Evolutionary conservation across 2,888 invertebrate species (phyloP).

Genomic region (Heterodera filipjevi): DNA sequence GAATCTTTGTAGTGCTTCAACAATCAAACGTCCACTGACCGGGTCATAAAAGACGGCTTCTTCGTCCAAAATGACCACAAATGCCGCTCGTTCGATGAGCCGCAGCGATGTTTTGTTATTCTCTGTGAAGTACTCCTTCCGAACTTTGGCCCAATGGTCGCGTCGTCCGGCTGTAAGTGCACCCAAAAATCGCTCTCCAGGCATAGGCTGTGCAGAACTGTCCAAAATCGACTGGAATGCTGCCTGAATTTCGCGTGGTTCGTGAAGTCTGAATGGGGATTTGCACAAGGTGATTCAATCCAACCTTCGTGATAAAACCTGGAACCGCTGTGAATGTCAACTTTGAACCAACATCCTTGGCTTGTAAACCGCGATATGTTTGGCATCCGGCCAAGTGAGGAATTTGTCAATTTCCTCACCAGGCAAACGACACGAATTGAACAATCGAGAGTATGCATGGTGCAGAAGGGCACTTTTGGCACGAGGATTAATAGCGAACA

Average conservation of each 20-base stretch:
- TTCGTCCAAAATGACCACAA: slow-evolving; percentile 88
- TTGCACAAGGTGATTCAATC: slow-evolving; percentile 9
- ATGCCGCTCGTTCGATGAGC: slow-evolving; percentile 86
- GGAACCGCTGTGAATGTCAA: slow-evolving; percentile 80
- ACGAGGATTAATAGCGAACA: slow-evolving; percentile 60
- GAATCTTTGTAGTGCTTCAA: too few species aligned
- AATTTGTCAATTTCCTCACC: slow-evolving; percentile 76
- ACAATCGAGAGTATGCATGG: slow-evolving; percentile 96
- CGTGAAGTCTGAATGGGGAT: slow-evolving; percentile 69
- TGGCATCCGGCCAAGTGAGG: slow-evolving; percentile 63
- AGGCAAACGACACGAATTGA: slow-evolving; percentile 92
- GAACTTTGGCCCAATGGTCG: slow-evolving; percentile 59
- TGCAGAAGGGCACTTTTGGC: slow-evolving; percentile 84
- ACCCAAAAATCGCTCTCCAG: slow-evolving; percentile 83
- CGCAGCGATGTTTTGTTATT: slow-evolving; percentile 86
- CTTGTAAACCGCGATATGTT: slow-evolving; percentile 93
- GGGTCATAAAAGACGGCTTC: slow-evolving; percentile 82
- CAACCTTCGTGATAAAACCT: slow-evolving; percentile 36
- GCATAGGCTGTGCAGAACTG: slow-evolving; percentile 74
- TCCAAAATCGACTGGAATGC: slow-evolving; percentile 73
- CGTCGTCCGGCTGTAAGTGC: slow-evolving; percentile 83
- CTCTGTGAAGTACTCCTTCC: slow-evolving; percentile 77
- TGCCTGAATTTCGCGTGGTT: slow-evolving; percentile 57
- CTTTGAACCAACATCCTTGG: slow-evolving; percentile 90
- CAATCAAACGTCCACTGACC: slow-evolving; percentile 67